Evolutionary conservation across 30 jellyfish, hydroid and myxozoan species (phyloP), one percentile per base, ranked within the genome.

Genomic region (Aurelia sp.): DNA sequence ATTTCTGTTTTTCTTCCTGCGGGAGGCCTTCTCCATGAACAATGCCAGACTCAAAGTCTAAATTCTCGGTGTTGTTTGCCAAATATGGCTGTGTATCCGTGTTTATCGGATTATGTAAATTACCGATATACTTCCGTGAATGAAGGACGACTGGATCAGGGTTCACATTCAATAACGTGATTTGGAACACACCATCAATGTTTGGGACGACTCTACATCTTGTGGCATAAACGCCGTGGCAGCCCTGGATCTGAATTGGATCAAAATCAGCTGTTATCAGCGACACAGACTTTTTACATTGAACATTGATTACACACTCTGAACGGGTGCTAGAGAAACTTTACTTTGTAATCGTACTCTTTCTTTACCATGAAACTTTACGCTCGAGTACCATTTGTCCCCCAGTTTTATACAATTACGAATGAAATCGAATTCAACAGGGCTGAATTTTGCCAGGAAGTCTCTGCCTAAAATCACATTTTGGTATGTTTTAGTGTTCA

Each of bases 181-280:
- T 53, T 75, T 75, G 86, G 65, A 75, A 55, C 20, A 59, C 53
- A 2, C 90, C 90, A 19, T 80, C 63, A 13, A 77, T 53, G 38
- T 77, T 50, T 5, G 88, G 88, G 8, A 77, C 41, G 19, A 77
- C 63, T 22, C 80, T 30, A 31, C 88, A 77, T 20, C 63, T 27
- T 8, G 90, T 80, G 16, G 82, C 82, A 65, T 80, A 80, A 18
- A 35, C 81, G 19, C 90, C 84, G 0, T 35, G 60, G 27, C 20
- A 21, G 2, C 85, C 79, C 7, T 30, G 1, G 20, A 61, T 18
- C 24, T 22, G 1, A 15, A 22, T 41, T 15, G 81, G 90, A 51
- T 80, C 70, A 21, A 63, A 80, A 66, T 80, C 90, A 13, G 81
- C 88, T 20, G 81, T 78, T 16, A 78, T 58, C 82, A 57, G 50